Base-by-base conservation (phyloP, 1,140 invertebrate genomes). In the Drosophila truncata region DNA sequence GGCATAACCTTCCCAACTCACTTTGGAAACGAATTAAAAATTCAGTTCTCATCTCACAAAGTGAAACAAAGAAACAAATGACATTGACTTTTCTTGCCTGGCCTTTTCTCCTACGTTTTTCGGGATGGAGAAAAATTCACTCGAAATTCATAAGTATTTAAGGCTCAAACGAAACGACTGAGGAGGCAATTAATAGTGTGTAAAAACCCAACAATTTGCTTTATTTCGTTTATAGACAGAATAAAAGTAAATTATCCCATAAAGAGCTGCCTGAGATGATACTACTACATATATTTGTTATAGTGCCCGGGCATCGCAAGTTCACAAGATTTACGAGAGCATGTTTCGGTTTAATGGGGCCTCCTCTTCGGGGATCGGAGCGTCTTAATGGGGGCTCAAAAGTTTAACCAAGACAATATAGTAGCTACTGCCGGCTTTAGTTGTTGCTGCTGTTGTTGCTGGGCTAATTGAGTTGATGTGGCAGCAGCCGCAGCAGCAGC, bases 381-480 rank as follows among this genome's bases (percentile, higher is more conserved):
- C 31, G 8, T 23, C 62, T 71, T 71, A 71, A 71, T 69, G 67
- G 64, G 59, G 66, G 41, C 69, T 71, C 49, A 71, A 47, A 70
- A 58, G 69, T 71, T 71, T 29, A 67, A 29, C 42, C 69, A 58
- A 59, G 50, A 59, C 23, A 54, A 35, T 63, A 20, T 67, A 16
- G 62, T 54, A 23, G 63, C 16, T 25, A 9, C 60, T 65, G 60
- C 33, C 18, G 23, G 23, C 42, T 35, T 25, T 27, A 42, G 55
- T 59, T 65, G 35, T 66, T 46, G 66, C 46, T 71, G 69, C 20
- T 27, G 55, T 59, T 65, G 35, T 66, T 46, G 66, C 46, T 71
- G 69, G 42, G 65, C 23, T 72, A 72, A 72, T 72, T 72, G 69
- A 72, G 69, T 72, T 59, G 69, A 59, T 49, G 69, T 59, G 69